Conservation (phyloP, 2,888 invertebrate species). For the Pristionchus maxplancki region DNA sequence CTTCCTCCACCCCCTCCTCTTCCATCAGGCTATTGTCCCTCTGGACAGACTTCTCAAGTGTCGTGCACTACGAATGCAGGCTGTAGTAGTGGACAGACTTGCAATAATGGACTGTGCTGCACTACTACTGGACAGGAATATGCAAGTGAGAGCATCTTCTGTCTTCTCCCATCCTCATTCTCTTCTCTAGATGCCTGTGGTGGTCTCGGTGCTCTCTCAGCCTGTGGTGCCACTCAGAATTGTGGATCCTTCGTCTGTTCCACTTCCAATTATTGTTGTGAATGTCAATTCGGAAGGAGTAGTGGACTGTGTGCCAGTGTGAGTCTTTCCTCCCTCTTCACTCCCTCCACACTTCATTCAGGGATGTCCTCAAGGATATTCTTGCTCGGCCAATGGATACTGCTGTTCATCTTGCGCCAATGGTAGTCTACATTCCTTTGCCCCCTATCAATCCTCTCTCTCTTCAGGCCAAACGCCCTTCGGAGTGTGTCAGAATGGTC, state of each 20-base stretch:
- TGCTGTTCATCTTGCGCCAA: slow-evolving; percentile 68
- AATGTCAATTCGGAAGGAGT: slow-evolving; percentile 68
- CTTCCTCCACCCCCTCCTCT: background rate
- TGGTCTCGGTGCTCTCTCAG: slow-evolving; percentile 66
- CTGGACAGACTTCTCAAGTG: slow-evolving; percentile 63
- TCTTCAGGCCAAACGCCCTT: slow-evolving; percentile 61
- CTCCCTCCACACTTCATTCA: slow-evolving; percentile 14
- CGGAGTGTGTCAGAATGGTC: slow-evolving; percentile 69
- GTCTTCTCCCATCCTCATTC: background rate
- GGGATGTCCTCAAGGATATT: slow-evolving; percentile 67
- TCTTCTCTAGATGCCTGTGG: slow-evolving; percentile 68
- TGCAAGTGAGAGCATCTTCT: slow-evolving; percentile 53
- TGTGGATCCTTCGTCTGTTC: slow-evolving; percentile 65
- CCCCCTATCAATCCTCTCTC: background rate
- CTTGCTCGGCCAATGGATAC: slow-evolving; percentile 64
- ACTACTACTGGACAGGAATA: slow-evolving; percentile 69
- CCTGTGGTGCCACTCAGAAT: slow-evolving; percentile 58
- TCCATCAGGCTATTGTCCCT: slow-evolving; percentile 65
- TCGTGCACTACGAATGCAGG: slow-evolving; percentile 61
- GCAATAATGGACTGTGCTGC: slow-evolving; percentile 71
- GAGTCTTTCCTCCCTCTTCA: background rate
- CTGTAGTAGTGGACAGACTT: slow-evolving; percentile 64
- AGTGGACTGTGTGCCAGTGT: slow-evolving; percentile 65
- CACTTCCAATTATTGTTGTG: slow-evolving; percentile 72
- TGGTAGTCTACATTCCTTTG: background rate